These are phyloP conservation scores for Mantis religiosa DNA, from an alignment of 2,888 invertebrate genomes.

Conservation along the genomic window DNA sequence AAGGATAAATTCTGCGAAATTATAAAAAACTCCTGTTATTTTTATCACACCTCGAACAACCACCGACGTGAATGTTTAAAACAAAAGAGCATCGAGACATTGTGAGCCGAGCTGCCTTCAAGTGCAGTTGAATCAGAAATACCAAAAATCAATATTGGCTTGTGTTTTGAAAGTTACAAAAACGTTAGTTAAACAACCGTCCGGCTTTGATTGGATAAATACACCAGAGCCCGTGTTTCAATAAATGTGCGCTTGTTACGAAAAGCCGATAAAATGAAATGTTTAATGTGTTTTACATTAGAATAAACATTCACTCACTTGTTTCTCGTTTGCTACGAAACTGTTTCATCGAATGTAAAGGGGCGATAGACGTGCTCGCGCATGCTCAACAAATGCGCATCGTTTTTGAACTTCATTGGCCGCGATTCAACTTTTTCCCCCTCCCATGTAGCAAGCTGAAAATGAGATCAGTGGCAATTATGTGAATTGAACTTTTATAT, in stretches of 20 bases:
- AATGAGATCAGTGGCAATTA: background rate
- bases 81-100: no score
- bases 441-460: background rate
- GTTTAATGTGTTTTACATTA: background rate
- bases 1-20: no score
- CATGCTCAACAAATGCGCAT: background rate
- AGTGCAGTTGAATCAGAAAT: no score
- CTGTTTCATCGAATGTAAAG: background rate
- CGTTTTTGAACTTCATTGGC: background rate
- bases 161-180: background rate
- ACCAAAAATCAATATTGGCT: no score
- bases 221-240: background rate
- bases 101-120: no score
- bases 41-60: no score
- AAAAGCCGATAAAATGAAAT: background rate
- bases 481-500: background rate
- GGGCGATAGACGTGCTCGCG: background rate
- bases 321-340: background rate
- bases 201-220: background rate
- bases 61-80: no score
- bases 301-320: background rate
- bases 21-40: no score
- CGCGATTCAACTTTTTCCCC: background rate
- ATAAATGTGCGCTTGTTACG: background rate
- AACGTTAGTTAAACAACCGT: background rate